A percentile compares a stretch with the other conserved stretches of the same genome.
Conservation (phyloP, 2,797 vertebrate species). For the Otus scops region DNA sequence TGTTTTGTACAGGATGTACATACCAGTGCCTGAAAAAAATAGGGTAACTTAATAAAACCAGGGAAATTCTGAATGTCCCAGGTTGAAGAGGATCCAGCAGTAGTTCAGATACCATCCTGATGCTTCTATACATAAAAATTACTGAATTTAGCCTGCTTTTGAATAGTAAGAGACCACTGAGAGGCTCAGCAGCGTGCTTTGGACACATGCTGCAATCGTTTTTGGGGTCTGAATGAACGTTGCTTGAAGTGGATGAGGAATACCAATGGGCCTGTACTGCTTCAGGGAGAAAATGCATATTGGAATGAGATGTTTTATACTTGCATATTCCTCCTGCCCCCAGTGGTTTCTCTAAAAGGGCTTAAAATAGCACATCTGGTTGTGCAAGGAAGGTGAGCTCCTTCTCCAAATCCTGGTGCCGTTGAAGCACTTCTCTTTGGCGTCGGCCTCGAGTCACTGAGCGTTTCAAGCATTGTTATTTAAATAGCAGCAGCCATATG, state of each 20-base stretch:
- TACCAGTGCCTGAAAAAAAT: neutral
- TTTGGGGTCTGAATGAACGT: neutral
- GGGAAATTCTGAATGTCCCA: neutral
- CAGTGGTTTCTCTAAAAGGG: neutral
- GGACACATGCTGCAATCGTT: fast-evolving
- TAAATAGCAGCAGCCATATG: neutral
- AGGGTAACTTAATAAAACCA: neutral
- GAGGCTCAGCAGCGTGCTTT: neutral
- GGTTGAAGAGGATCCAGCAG: neutral
- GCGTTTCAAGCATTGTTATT: neutral
- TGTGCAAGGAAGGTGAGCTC: neutral
- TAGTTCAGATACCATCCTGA: neutral
- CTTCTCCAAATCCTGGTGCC: neutral
- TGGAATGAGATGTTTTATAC: neutral
- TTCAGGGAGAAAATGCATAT: neutral
- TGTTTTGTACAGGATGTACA: neutral
- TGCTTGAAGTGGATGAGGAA: neutral
- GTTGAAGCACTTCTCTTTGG: neutral
- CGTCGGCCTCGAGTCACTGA: neutral
- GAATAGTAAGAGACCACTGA: neutral
- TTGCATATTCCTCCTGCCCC: neutral
- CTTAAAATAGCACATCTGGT: neutral
- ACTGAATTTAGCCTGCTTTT: neutral
- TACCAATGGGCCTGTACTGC: neutral
- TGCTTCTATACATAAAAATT: neutral